These are phyloP conservation scores for Microtus richardsoni DNA, from an alignment of 2,113 vertebrate species.

Conservation along the genomic window DNA sequence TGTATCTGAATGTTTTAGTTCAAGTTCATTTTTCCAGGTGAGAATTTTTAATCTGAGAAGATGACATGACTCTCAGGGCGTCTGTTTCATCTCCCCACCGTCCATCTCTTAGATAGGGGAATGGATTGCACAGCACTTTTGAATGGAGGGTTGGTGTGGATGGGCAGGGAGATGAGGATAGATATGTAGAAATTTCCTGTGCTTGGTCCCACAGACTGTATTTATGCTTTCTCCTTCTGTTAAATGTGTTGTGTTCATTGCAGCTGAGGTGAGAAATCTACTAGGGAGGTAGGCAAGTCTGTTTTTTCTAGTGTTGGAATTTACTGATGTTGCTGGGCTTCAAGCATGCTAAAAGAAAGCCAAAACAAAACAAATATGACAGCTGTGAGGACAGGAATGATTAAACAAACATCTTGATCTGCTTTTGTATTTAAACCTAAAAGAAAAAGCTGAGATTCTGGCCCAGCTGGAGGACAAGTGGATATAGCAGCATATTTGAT, in stretches of 20 bases:
- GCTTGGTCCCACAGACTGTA: background rate
- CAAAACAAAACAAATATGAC: background rate
- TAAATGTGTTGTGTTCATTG: background rate
- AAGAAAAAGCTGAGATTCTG: background rate
- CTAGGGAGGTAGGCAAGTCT: background rate
- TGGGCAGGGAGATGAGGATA: background rate
- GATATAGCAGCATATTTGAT: background rate
- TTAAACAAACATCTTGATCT: constrained; percentile 7
- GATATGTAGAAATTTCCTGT: background rate
- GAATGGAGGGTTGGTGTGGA: background rate
- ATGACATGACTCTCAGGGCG: background rate
- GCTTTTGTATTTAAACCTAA: constrained; percentile 32
- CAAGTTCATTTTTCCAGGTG: background rate
- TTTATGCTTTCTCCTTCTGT: background rate
- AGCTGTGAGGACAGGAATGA: background rate
- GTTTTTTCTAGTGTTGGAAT: background rate
- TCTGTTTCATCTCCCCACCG: background rate
- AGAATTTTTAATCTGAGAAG: background rate
- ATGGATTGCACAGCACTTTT: background rate
- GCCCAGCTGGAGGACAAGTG: background rate
- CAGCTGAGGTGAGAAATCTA: background rate
- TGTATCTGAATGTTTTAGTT: background rate
- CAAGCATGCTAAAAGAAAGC: background rate
- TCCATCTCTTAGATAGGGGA: background rate
- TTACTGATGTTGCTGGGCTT: background rate